Evolutionary conservation across 2,113 vertebrate genomes (phyloP).

Genomic region (Campylomormyrus numenius): DNA sequence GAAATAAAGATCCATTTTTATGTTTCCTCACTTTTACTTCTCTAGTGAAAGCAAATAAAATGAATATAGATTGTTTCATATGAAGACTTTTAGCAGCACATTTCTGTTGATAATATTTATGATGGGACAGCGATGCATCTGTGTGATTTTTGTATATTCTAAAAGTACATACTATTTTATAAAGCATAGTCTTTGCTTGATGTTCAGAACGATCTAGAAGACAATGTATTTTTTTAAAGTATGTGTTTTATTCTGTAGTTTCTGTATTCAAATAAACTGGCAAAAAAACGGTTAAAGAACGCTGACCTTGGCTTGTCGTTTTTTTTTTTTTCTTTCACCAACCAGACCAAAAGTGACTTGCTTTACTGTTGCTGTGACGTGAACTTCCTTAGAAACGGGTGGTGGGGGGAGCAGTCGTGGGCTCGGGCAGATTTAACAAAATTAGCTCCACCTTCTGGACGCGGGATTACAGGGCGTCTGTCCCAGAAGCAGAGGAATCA

Average conservation of each 20-base stretch:
- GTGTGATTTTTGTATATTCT: conserved; percentile 22
- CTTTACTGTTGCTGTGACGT: background rate
- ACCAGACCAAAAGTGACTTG: background rate
- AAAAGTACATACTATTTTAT: background rate
- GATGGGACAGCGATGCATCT: conserved; percentile 16
- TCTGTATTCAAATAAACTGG: conserved; percentile 35
- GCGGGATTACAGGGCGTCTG: background rate
- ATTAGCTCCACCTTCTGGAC: background rate
- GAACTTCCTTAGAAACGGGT: background rate
- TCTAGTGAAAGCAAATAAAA: conserved; percentile 1
- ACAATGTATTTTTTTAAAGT: conserved; percentile 24
- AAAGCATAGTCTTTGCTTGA: conserved; percentile 16
- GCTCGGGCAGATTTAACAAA: background rate
- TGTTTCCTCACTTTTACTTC: background rate
- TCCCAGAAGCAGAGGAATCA: background rate
- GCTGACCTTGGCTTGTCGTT: conserved; percentile 9
- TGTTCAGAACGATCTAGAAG: conserved; percentile 14
- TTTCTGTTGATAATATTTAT: conserved; percentile 5
- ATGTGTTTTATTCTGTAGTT: conserved; percentile 17
- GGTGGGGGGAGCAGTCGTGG: background rate
- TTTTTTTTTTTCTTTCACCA: background rate
- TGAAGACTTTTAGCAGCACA: conserved; percentile 16
- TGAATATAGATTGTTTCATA: background rate
- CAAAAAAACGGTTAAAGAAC: conserved; percentile 4
- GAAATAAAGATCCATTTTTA: background rate